Percentiles rank a stretch among this genome's conserved stretches.
phyloP scores from a whole-genome alignment of 2,113 vertebrate species.

The Perccottus glenii region DNA sequence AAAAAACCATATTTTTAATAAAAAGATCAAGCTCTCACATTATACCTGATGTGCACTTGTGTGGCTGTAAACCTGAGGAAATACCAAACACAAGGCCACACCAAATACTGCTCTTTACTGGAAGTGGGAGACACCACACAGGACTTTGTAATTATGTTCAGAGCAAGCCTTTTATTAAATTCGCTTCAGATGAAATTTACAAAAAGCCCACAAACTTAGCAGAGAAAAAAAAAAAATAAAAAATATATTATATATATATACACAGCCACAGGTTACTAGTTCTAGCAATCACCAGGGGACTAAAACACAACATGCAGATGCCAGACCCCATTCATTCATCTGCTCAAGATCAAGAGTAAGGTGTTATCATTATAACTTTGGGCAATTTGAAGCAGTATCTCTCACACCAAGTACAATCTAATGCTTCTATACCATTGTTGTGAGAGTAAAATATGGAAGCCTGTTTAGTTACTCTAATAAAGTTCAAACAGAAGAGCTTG shows the following conservation, averaged over 20 bases:
- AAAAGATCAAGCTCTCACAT: background rate
- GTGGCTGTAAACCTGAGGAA: background rate
- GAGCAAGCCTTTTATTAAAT: slow-evolving; percentile 6
- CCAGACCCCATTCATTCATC: slow-evolving; percentile 54
- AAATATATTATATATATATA: too few species aligned
- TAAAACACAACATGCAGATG: slow-evolving; percentile 32
- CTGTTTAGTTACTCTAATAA: too few species aligned
- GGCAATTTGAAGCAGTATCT: too few species aligned
- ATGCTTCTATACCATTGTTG: too few species aligned
- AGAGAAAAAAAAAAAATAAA: background rate
- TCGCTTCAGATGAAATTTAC: background rate
- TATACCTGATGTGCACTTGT: background rate
- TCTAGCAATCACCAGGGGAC: slow-evolving; percentile 11
- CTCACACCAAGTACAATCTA: too few species aligned
- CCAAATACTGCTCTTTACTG: slow-evolving; percentile 6
- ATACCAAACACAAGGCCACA: background rate
- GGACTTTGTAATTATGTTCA: slow-evolving; percentile 6
- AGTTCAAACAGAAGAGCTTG: too few species aligned
- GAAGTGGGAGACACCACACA: slow-evolving; percentile 7
- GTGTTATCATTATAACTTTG: slow-evolving; percentile 37
- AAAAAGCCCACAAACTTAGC: too few species aligned
- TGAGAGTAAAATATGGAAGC: too few species aligned
- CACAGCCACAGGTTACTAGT: too few species aligned
- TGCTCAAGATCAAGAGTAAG: slow-evolving; percentile 50
- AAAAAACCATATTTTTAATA: too few species aligned